Base-by-base conservation (phyloP, 2,797 vertebrate genomes). In the Lerista edwardsae region DNA sequence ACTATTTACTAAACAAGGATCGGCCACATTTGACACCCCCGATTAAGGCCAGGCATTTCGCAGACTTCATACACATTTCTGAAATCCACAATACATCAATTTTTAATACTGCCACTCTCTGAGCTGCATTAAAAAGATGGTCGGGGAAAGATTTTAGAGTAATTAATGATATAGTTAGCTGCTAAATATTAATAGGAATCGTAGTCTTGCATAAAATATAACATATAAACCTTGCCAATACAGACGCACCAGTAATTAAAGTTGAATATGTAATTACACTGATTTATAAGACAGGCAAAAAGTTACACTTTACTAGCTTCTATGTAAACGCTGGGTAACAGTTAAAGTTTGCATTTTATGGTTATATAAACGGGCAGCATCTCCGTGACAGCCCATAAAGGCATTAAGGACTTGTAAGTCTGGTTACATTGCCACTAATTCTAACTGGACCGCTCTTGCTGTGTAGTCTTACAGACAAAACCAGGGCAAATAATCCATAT, bases 161-260 rank as follows among this genome's bases (percentile, higher is more conserved):
- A 98, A 99, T 99, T 98, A 99, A 98, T 98, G 97, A 97, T 97
- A 97, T 97, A 97, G 97, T 97, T 97, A 97, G 97, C 97, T 97
- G 95, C 97, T 98, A 97, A 98, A 98, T 99, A 98, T 98, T 99
- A 99, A 99, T 97, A 97, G 95, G 96, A 97, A 97, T 95, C 91
- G 94, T 97, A 96, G 97, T 96, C 97, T 96, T 97, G 97, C 97
- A 98, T 98, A 98, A 98, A 98, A 98, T 97, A 97, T 97, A 96
- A 97, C 96, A 94, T 98, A 97, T 97, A 98, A 98, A 98, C 96
- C 96, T 96, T 97, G 94, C 96, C 96, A 97, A 98, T 97, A 97
- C 96, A 97, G 97, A 98, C 94, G 90, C 89, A 96, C 95, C 96
- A 96, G 97, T 98, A 98, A 98, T 98, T 98, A 98, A 98, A 98